Percentiles rank a stretch among this genome's conserved stretches.
Evolutionary conservation across 2,113 vertebrate genomes (phyloP).

Genomic region (Tachycineta bicolor): DNA sequence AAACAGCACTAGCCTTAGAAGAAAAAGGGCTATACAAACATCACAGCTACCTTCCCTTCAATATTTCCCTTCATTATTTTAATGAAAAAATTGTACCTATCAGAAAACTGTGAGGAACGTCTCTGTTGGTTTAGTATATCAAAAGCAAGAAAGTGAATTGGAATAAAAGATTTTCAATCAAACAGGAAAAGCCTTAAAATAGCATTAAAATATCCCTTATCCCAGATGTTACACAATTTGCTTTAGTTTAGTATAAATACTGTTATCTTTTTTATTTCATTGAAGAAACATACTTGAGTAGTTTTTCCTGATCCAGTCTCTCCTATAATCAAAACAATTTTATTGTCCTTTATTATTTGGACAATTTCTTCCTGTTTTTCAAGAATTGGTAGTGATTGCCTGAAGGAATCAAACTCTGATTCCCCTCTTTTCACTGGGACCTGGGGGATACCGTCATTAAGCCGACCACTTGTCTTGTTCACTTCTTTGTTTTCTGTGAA

Average conservation of each 20-base stretch:
- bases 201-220: not conserved
- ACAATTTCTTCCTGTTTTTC: conserved; percentile 88
- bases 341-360: conserved; percentile 85
- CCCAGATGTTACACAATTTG: not conserved
- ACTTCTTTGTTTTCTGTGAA: conserved; percentile 68
- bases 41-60: not conserved
- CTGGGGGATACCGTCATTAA: conserved; percentile 87
- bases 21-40: not conserved
- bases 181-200: not conserved
- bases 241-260: not conserved
- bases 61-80: not conserved
- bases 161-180: not conserved
- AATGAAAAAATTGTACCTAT: not conserved
- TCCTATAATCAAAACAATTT: conserved; percentile 88
- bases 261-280: not conserved
- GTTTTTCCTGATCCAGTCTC: conserved; percentile 94
- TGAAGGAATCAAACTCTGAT: conserved; percentile 88
- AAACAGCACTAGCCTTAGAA: not conserved
- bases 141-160: not conserved
- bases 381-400: conserved; percentile 84
- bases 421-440: conserved; percentile 82
- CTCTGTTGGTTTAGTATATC: not conserved
- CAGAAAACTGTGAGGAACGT: not conserved
- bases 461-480: conserved; percentile 81
- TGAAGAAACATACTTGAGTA: conserved; percentile 84